Conservation (phyloP, 2,797 vertebrate species). For the Premnoplex brunnescens region DNA sequence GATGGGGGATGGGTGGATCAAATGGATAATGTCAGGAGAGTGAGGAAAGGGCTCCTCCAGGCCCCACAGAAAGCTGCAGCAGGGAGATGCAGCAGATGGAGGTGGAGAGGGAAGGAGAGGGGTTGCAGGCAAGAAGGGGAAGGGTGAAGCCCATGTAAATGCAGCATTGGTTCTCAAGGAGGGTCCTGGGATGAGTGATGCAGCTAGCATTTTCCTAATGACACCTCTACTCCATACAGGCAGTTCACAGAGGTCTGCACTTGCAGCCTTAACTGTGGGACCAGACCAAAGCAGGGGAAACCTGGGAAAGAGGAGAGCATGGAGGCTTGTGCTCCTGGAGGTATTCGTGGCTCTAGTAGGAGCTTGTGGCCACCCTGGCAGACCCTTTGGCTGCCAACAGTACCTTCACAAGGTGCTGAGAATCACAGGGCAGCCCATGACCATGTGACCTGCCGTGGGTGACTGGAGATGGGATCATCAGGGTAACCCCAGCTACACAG, state of each 20-base stretch:
- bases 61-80: background rate
- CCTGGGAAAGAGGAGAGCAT: background rate
- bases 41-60: background rate
- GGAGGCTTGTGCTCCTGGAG: background rate
- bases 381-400: background rate
- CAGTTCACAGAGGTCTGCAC: background rate
- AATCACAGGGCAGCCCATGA: background rate
- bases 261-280: background rate
- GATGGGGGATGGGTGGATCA: background rate
- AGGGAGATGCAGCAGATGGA: background rate
- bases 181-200: background rate
- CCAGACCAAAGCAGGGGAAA: background rate
- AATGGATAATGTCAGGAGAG: rapidly evolving
- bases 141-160: background rate
- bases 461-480: background rate
- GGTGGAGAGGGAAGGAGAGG: background rate
- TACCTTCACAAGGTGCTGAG: background rate
- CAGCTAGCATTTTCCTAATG: background rate
- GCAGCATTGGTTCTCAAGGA: background rate
- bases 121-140: background rate
- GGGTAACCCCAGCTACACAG: background rate
- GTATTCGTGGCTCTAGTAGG: background rate
- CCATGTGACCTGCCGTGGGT: rapidly evolving
- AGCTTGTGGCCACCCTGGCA: background rate
- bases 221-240: background rate